Conservation (phyloP, 2,888 invertebrate species). For the Sepioteuthis lessoniana region DNA sequence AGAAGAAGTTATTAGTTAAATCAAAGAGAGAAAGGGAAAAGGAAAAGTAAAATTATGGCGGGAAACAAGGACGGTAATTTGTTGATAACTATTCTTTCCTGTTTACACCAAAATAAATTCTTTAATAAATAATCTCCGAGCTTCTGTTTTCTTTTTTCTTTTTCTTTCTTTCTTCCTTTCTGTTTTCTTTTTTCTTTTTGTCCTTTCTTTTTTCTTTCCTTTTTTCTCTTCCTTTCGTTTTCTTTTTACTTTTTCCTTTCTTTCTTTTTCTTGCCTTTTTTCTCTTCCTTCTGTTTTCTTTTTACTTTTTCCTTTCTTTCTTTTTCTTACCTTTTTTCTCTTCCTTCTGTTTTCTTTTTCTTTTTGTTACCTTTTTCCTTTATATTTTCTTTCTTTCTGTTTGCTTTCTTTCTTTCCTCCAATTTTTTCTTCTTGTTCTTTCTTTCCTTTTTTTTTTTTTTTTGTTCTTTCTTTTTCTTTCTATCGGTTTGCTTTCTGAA, state of each 20-base stretch:
- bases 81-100: neutral
- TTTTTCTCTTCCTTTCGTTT: neutral
- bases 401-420: no score
- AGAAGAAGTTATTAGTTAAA: no score
- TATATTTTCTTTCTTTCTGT: neutral
- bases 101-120: neutral
- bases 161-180: neutral
- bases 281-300: neutral
- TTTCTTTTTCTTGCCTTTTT: neutral
- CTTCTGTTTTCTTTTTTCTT: neutral
- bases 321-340: no score
- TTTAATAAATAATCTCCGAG: neutral
- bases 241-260: neutral
- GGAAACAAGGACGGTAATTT: neutral
- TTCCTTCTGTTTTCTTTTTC: no score
- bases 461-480: neutral
- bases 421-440: no score
- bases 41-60: neutral
- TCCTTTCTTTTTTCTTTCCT: neutral
- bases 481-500: no score
- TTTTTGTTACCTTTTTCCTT: neutral
- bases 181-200: neutral
- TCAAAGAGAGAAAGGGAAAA: neutral
- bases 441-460: neutral
- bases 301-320: neutral